phyloP scores from a whole-genome alignment of 2,888 invertebrate genomes.

The Maniola hyperantus region DNA sequence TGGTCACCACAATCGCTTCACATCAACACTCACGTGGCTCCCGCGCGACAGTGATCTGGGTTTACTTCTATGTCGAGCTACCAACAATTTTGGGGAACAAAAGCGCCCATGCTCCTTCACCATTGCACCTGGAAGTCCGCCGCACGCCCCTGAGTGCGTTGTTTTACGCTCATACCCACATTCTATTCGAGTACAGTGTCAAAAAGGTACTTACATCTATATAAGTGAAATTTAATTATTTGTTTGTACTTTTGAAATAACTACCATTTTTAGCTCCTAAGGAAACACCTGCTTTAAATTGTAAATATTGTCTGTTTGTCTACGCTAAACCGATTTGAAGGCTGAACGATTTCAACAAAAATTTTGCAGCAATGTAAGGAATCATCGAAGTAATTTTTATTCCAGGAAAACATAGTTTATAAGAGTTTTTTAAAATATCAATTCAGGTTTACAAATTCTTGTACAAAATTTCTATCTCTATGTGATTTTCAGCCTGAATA shows the following conservation, averaged over 20 bases:
- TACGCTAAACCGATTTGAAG: background rate
- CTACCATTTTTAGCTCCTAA: background rate
- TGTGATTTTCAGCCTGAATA: too few relatives aligned
- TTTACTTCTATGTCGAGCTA: conserved; percentile 58
- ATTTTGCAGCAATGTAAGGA: too few relatives aligned
- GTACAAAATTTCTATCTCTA: too few relatives aligned
- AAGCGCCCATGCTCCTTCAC: conserved; percentile 58
- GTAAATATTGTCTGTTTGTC: background rate
- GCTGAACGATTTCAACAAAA: too few relatives aligned
- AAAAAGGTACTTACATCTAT: conserved; percentile 49
- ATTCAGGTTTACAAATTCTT: too few relatives aligned
- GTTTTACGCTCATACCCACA: conserved; percentile 49
- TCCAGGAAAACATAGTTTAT: too few relatives aligned
- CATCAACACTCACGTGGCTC: conserved; percentile 63
- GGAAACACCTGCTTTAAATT: too few relatives aligned
- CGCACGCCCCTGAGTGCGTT: conserved; percentile 55
- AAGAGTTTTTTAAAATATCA: too few relatives aligned
- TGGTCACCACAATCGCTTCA: conserved; percentile 56
- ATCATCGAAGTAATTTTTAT: too few relatives aligned
- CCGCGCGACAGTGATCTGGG: conserved; percentile 58
- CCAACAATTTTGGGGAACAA: conserved; percentile 65
- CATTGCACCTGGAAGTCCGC: conserved; percentile 55
- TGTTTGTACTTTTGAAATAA: background rate
- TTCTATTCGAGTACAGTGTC: conserved; percentile 54
- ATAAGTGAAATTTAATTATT: background rate